Base-by-base conservation (phyloP, 2,113 vertebrate species). In the Heterochromis multidens region DNA sequence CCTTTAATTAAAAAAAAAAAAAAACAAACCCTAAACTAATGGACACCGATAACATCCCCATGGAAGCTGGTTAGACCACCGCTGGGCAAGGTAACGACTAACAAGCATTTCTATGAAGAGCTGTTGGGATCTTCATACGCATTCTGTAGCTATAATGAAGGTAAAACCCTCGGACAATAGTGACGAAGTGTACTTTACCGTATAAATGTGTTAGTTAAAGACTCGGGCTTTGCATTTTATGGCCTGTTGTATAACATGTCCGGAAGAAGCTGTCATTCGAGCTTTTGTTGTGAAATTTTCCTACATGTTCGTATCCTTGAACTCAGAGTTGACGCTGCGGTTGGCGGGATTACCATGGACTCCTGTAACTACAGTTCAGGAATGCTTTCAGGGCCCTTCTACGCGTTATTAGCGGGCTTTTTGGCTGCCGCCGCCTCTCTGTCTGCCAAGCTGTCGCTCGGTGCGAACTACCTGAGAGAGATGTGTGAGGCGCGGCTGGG, bases 381-480 rank as follows among this genome's bases (percentile, higher is more conserved):
- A 2, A 95, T 96, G 93, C 31, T 90, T 17, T 83, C 91, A 2
- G 96, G 95, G 4, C 88, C 88, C 4, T 77, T 92, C 3, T 96
- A 95, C 56, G 97, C 97, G 5, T 37, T 94, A 1, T 29, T 94
- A 6, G 96, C 97, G 3, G 98, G 97, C 2, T 93, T 96, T 16
- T 77, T 96, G 80, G 97, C 95, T 10, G 96, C 96, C 5, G 82
- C 96, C 11, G 97, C 97, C 1, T 97, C 97, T 3, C 88, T 96
- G 9, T 96, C 94, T 5, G 97, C 97, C 21, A 99, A 98, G 85
- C 95, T 98, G 74, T 96, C 96, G 0, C 91, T 98, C 17, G 95
- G 97, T 7, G 89, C 93, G 1, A 94, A 90, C 70, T 89, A 96
- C 35, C 60, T 96, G 54, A 90, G 74, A 46, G 81, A 81, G 13